Conservation (phyloP, 2,888 invertebrate genomes). For the Harpalus rubripes region DNA sequence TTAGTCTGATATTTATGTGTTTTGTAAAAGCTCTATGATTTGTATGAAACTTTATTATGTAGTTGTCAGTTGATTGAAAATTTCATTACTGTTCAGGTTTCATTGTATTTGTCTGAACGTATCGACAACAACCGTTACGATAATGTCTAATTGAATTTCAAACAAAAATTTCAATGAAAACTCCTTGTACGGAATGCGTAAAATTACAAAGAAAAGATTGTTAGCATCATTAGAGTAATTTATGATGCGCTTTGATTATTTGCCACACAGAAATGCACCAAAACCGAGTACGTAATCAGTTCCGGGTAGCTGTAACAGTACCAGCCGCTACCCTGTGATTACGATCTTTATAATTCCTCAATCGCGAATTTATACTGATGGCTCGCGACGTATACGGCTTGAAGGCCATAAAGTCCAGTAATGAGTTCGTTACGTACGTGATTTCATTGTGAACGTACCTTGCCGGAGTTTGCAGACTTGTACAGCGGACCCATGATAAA, state of each 20-base stretch:
- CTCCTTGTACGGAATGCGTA: background rate
- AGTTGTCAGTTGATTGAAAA: background rate
- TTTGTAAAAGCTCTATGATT: background rate
- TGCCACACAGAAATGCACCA: conserved; percentile 47
- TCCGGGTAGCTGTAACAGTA: conserved; percentile 47
- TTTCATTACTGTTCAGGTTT: background rate
- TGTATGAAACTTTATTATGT: background rate
- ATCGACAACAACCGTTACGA: conserved; percentile 1
- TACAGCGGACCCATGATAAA: conserved; percentile 96
- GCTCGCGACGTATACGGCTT: conserved; percentile 39
- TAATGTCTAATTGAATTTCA: conserved; percentile 7
- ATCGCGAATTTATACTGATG: conserved; percentile 45
- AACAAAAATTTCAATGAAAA: conserved; percentile 4
- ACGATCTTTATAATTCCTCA: conserved; percentile 38
- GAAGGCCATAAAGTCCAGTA: conserved; percentile 33
- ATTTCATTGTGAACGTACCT: conserved; percentile 79
- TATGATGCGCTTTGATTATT: conserved; percentile 35
- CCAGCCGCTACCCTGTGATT: background rate
- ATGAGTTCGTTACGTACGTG: conserved; percentile 57
- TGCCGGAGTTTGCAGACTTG: conserved; percentile 88
- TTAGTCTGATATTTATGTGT: background rate
- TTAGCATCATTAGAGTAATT: conserved; percentile 35
- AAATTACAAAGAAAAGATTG: conserved; percentile 13
- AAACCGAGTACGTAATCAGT: conserved; percentile 14
- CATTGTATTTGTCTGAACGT: background rate